Evolutionary conservation across 2,113 vertebrate genomes (phyloP), one percentile per base, ranked within the genome.

Genomic region (Gnathonemus longibarbis): DNA sequence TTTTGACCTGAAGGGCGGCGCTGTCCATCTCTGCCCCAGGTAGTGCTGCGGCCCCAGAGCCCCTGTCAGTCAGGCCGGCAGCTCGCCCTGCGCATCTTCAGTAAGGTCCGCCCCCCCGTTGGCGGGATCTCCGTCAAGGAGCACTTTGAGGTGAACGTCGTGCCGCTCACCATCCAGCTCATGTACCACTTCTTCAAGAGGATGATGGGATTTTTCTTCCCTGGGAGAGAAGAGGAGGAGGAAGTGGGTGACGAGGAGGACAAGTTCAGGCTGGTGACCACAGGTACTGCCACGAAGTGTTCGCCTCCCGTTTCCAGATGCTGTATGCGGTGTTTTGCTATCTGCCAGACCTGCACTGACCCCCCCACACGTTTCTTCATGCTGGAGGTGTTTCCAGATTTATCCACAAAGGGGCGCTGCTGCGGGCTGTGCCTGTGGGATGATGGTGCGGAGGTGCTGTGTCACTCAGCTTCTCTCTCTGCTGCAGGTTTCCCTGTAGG

Each of bases 141-240:
- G 91, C 98, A 99, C 93, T 99, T 99, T 70, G 98, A 99, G 96
- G 98, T 99, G 91, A 99, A 99, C 0, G 98, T 99, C 91, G 98
- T 99, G 13, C 98, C 98, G 35, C 97, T 99, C 91, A 99, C 98
- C 93, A 99, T 99, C 94, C 98, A 99, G 95, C 96, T 99, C 56
- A 99, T 98, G 93, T 98, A 99, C 94, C 98, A 99, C 96, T 99
- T 99, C 95, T 99, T 99, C 95, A 98, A 99, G 93, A 97, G 98
- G 91, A 99, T 99, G 98, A 99, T 99, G 98, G 98, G 98, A 13
- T 99, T 99, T 94, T 99, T 99, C 95, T 99, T 99, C 93, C 98
- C 98, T 0, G 98, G 98, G 24, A 96, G 98, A 94, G 99, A 96
- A 13, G 98, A 99, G 91, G 98, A 99, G 92, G 98, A 99, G 89